Evolutionary conservation across 37 sponge, comb jelly and placozoan species (phyloP).

Genomic region (Aphrocallistes beatrix): DNA sequence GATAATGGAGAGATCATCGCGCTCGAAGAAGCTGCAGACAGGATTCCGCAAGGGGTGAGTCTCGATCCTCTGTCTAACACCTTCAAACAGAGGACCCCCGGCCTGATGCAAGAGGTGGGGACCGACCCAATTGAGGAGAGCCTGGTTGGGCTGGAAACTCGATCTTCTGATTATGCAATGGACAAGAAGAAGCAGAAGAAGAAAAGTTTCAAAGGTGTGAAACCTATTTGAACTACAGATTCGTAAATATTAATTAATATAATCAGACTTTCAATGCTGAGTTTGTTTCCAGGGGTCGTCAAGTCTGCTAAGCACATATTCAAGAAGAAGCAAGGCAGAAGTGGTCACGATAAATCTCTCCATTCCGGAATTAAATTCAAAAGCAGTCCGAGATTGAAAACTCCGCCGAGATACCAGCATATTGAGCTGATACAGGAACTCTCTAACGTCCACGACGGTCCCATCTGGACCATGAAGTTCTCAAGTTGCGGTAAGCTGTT

Average conservation of each 20-base stretch:
- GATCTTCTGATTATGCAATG: neutral
- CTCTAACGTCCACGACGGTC: constrained; percentile 31
- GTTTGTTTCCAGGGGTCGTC: neutral
- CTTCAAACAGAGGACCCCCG: neutral
- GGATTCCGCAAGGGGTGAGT: constrained; percentile 40
- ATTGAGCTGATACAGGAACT: constrained; percentile 7
- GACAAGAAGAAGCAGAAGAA: neutral
- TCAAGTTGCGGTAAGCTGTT: constrained; percentile 67
- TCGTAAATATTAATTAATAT: too few species aligned
- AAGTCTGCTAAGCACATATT: constrained; percentile 5
- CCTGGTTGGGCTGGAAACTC: neutral
- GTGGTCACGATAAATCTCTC: neutral
- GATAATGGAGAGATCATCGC: constrained; percentile 70
- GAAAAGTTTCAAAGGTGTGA: constrained; percentile 6
- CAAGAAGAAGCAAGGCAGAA: neutral
- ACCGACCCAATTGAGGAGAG: neutral
- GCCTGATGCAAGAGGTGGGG: neutral
- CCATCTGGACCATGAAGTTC: constrained; percentile 70
- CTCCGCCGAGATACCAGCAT: neutral
- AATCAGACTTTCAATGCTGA: too few species aligned
- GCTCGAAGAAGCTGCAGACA: constrained; percentile 55
- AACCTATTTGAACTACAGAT: too few species aligned
- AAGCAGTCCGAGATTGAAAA: neutral
- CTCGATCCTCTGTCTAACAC: constrained; percentile 12
- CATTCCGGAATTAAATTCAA: neutral